phyloP scores from a whole-genome alignment of 2,888 invertebrate species.

The Acleris emargana region DNA sequence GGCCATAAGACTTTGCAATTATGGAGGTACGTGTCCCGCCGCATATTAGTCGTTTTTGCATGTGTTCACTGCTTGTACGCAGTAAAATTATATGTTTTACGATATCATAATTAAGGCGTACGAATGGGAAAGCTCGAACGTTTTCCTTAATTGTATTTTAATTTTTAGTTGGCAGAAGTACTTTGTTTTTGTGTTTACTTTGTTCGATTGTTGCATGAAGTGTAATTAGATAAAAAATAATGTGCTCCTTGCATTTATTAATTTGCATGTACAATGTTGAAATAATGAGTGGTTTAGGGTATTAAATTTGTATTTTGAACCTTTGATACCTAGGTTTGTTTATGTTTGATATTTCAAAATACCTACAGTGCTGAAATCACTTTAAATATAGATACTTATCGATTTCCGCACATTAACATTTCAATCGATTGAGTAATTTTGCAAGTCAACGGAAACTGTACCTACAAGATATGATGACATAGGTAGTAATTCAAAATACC shows the following conservation, averaged over 20 bases:
- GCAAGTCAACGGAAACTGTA: constrained; percentile 1
- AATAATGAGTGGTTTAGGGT: constrained; percentile 1
- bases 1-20: constrained; percentile 42
- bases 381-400: background rate
- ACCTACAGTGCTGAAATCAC: background rate
- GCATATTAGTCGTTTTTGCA: constrained; percentile 49
- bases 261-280: constrained; percentile 10
- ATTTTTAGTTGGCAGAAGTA: constrained; percentile 48
- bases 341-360: too few species aligned
- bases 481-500: constrained; percentile 1
- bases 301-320: background rate
- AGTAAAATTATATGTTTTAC: constrained; percentile 54
- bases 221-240: constrained; percentile 29
- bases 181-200: constrained; percentile 40
- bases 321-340: too few species aligned
- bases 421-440: background rate
- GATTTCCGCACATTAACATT: constrained; percentile 10
- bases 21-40: constrained; percentile 44
- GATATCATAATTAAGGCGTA: constrained; percentile 55
- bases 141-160: constrained; percentile 60
- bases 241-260: background rate
- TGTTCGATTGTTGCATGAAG: constrained; percentile 38
- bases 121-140: constrained; percentile 46
- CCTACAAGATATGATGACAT: constrained; percentile 21
- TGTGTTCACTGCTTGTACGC: constrained; percentile 46